Conservation (phyloP, 1,140 invertebrate genomes). For the Calephelis virginiensis region DNA sequence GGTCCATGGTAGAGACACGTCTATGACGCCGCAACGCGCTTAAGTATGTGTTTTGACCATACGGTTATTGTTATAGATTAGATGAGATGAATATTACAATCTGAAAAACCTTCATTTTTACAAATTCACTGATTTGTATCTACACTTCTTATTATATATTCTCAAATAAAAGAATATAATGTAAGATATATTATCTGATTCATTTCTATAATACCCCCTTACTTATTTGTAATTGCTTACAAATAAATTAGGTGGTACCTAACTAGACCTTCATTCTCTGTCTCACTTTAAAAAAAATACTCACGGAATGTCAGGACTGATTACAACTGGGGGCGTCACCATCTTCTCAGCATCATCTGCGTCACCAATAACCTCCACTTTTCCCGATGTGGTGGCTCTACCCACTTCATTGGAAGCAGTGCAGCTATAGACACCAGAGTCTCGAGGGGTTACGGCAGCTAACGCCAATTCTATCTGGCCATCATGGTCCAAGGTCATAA, state of each 20-base stretch:
- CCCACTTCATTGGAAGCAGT: slow-evolving; percentile 93
- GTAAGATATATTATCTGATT: too few relatives aligned
- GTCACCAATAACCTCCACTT: slow-evolving; percentile 81
- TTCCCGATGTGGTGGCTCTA: slow-evolving; percentile 84
- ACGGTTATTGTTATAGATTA: too few relatives aligned
- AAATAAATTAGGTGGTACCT: background rate
- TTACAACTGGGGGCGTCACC: slow-evolving; percentile 63
- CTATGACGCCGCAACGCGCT: too few relatives aligned
- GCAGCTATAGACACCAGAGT: slow-evolving; percentile 93
- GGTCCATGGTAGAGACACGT: too few relatives aligned
- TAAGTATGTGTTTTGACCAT: too few relatives aligned
- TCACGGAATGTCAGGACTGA: slow-evolving; percentile 81
- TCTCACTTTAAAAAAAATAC: slow-evolving; percentile 42
- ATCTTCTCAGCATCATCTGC: slow-evolving; percentile 44
- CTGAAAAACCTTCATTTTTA: too few relatives aligned
- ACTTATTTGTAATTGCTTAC: too few relatives aligned
- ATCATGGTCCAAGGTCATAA: slow-evolving; percentile 88
- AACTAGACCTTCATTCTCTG: background rate
- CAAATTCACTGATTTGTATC: too few relatives aligned
- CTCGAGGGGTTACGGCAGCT: slow-evolving; percentile 80
- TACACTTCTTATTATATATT: too few relatives aligned
- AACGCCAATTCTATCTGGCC: slow-evolving; percentile 88
- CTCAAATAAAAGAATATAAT: too few relatives aligned
- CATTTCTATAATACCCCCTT: too few relatives aligned
- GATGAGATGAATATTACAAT: too few relatives aligned